Percentiles rank a stretch among this genome's conserved stretches.
phyloP scores from a whole-genome alignment of 2,113 vertebrate genomes.

The Petroica traversi region DNA sequence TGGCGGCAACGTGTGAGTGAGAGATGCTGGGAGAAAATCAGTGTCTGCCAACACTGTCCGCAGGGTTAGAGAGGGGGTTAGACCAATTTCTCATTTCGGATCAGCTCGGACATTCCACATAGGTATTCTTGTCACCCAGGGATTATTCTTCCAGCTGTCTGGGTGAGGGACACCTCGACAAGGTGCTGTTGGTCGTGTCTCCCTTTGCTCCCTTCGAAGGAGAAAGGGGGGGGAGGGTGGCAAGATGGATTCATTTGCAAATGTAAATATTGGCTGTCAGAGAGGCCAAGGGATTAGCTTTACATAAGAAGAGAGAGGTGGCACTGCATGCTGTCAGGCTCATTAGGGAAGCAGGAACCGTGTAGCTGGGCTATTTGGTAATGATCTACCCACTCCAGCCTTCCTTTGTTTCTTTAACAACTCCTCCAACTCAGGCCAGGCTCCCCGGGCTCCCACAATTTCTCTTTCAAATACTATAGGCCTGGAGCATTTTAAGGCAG shows the following conservation, averaged over 20 bases:
- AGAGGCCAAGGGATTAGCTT: conserved; percentile 45
- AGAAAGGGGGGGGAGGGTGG: neutral
- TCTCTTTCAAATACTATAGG: neutral
- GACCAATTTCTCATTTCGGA: neutral
- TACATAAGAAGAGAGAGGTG: conserved; percentile 24
- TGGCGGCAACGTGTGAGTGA: rapidly evolving
- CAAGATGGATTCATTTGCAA: conserved; percentile 50
- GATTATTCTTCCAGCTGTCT: neutral
- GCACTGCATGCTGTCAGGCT: conserved; percentile 55
- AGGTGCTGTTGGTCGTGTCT: neutral
- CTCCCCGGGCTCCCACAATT: neutral
- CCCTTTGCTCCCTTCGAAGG: neutral
- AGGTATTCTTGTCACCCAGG: neutral
- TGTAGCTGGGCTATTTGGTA: conserved; percentile 35
- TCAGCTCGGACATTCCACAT: neutral
- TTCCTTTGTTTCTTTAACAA: conserved; percentile 50
- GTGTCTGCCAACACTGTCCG: neutral
- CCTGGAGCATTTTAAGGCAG: neutral
- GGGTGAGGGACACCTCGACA: neutral
- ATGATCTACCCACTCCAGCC: conserved; percentile 43
- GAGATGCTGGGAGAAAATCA: neutral
- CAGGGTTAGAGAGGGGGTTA: rapidly evolving
- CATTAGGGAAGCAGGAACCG: conserved; percentile 51
- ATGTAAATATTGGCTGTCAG: conserved; percentile 42
- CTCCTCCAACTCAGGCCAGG: neutral